Percentiles rank a stretch among this genome's conserved stretches.
These are phyloP conservation scores for Calliphora vicina DNA, from an alignment of 1,140 invertebrate species.

Conservation along the genomic window DNA sequence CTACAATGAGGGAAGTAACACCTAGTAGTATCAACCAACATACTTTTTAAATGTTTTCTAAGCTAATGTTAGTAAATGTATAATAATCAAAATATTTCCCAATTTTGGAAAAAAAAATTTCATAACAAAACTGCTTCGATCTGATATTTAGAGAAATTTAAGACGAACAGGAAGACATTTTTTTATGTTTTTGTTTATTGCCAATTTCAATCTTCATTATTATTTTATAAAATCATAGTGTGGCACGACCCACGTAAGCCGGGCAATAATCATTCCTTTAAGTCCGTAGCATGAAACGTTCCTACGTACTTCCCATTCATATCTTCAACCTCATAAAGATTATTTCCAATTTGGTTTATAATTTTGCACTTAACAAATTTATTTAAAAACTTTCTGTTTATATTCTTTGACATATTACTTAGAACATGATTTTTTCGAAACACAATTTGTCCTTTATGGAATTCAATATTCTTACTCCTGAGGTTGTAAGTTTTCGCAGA, in stretches of 20 bases:
- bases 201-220: too few relatives aligned
- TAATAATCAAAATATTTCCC: too few relatives aligned
- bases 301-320: background rate
- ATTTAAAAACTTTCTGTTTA: background rate
- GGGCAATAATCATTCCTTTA: background rate
- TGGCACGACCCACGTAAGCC: constrained; percentile 4
- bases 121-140: too few relatives aligned
- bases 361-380: background rate
- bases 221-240: background rate
- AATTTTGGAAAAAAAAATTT: background rate
- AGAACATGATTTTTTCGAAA: background rate
- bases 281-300: constrained; percentile 41
- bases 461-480: background rate
- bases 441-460: background rate
- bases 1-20: too few relatives aligned
- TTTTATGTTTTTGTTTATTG: too few relatives aligned
- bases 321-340: background rate
- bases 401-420: background rate
- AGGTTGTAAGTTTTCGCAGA: background rate
- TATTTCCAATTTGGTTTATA: background rate
- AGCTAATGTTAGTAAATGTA: too few relatives aligned
- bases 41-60: too few relatives aligned
- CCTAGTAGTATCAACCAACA: too few relatives aligned
- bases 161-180: too few relatives aligned
- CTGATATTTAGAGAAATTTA: too few relatives aligned